These are phyloP conservation scores for Chitala chitala DNA, from an alignment of 2,113 vertebrate genomes.

Conservation along the genomic window DNA sequence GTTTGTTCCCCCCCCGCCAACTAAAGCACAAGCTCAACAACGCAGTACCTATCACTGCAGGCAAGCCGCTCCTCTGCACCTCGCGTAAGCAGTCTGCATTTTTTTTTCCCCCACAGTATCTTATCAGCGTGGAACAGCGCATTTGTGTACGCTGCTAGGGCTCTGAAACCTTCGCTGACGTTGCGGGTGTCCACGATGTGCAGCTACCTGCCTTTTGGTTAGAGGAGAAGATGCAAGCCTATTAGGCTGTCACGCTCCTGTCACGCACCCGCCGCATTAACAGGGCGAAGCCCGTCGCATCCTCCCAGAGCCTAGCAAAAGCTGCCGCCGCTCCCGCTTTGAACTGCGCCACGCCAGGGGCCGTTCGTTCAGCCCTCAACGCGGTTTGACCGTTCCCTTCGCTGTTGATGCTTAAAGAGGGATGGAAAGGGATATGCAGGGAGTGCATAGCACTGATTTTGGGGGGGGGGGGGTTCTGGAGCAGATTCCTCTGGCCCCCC, in stretches of 20 bases:
- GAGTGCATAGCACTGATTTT: no score
- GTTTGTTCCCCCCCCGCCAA: conserved; percentile 46
- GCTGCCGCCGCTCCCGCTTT: background rate
- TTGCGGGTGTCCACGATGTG: conserved; percentile 29
- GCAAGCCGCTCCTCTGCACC: conserved; percentile 40
- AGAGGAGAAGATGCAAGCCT: background rate
- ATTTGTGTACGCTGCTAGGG: conserved; percentile 48
- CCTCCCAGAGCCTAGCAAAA: background rate
- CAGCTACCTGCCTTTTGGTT: conserved; percentile 25
- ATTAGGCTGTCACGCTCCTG: background rate
- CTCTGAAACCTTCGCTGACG: conserved; percentile 40
- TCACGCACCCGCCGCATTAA: background rate
- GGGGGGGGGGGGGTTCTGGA: background rate
- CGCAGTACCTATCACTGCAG: conserved; percentile 56
- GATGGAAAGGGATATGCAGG: conserved; percentile 6
- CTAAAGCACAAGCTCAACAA: conserved; percentile 44
- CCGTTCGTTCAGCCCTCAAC: background rate
- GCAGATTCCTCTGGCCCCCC: conserved; percentile 5
- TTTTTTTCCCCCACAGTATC: conserved; percentile 32
- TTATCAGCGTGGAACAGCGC: conserved; percentile 52
- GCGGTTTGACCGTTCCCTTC: no score
- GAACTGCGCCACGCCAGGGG: background rate
- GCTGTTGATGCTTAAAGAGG: background rate
- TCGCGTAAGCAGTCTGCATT: conserved; percentile 26
- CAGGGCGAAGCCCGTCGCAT: no score